Evolutionary conservation across 2,113 vertebrate species (phyloP).

Genomic region (Gallinago paraguaiae): DNA sequence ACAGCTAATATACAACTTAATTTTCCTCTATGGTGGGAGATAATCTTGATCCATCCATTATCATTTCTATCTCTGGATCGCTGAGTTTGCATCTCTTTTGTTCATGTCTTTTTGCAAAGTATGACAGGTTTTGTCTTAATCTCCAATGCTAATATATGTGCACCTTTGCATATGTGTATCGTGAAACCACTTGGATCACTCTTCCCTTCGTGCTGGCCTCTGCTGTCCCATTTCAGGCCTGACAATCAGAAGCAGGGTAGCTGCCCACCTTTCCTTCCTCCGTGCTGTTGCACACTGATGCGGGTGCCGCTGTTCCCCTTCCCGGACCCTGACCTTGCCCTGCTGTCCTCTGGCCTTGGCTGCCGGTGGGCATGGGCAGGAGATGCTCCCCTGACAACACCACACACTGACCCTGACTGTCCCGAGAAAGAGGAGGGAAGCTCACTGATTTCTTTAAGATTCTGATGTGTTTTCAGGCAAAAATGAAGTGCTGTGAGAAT

Average conservation of each 20-base stretch:
- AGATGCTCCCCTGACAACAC: background rate
- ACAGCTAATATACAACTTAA: background rate
- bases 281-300: rapidly evolving
- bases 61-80: background rate
- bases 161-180: background rate
- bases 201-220: background rate
- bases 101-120: background rate
- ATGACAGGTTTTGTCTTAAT: background rate
- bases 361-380: background rate
- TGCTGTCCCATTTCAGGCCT: background rate
- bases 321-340: background rate
- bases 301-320: background rate
- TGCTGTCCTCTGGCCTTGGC: background rate
- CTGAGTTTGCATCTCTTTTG: background rate
- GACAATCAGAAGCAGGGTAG: background rate
- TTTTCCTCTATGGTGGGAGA: background rate
- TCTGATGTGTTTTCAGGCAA: conserved; percentile 1
- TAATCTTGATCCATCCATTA: background rate
- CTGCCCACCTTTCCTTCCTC: background rate
- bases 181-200: background rate
- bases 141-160: background rate
- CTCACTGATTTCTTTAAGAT: background rate
- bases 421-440: background rate
- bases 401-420: background rate
- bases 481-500: background rate